These are phyloP conservation scores for Tetragnatha versicolor DNA, from an alignment of 1,140 invertebrate genomes.

Conservation along the genomic window DNA sequence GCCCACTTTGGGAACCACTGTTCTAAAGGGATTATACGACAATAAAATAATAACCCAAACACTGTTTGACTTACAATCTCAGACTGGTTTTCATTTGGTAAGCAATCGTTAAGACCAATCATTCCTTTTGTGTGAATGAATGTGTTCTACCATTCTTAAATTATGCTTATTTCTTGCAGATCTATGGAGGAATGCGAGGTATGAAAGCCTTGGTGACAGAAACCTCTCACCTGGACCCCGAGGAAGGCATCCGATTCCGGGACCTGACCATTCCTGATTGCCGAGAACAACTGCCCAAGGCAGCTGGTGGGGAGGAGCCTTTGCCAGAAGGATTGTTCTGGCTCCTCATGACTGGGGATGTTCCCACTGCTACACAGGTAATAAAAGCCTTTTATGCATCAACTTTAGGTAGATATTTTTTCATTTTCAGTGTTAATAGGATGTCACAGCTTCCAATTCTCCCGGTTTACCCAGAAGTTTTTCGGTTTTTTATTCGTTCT, in stretches of 20 bases:
- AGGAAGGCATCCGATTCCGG: slow-evolving; percentile 71
- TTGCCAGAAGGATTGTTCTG: slow-evolving; percentile 72
- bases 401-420: neutral
- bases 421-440: neutral
- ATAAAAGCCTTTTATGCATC: neutral
- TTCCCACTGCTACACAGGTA: slow-evolving; percentile 67
- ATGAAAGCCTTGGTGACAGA: slow-evolving; percentile 71
- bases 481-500: no score
- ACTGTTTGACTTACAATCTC: no score
- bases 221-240: slow-evolving; percentile 71
- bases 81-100: no score
- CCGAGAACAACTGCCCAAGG: slow-evolving; percentile 69
- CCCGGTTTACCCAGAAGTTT: no score
- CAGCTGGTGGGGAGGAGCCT: slow-evolving; percentile 68
- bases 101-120: no score
- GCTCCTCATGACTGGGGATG: slow-evolving; percentile 69
- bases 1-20: no score
- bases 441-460: no score
- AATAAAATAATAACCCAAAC: no score
- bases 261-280: slow-evolving; percentile 71
- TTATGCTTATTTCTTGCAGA: slow-evolving; percentile 62
- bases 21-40: no score
- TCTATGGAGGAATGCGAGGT: slow-evolving; percentile 72
- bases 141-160: no score
- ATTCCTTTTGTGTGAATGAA: no score